Base-by-base conservation (phyloP, 2,888 invertebrate genomes). In the Junonia oenone region DNA sequence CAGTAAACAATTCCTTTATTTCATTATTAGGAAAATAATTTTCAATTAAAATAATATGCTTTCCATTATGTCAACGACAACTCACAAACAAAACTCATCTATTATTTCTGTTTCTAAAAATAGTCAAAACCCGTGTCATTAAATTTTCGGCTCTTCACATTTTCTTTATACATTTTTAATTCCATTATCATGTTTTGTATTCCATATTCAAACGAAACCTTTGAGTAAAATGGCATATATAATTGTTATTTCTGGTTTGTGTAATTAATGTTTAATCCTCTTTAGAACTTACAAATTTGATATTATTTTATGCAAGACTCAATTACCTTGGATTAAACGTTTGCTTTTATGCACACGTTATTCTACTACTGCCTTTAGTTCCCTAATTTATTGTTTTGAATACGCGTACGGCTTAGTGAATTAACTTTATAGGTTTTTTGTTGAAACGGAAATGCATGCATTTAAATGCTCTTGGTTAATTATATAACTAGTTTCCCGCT, bases 331-430 rank as follows among this genome's bases (percentile, higher is more conserved):
- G 51, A 35, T 45, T 52, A 45, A 51, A 26, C 15, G 33, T 26
- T 22, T 22, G 27, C 45, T 45, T 45, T 52, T 45, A 52, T 52
- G 51, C 9, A 45, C 26, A 45, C 35, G 17, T 45, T 26, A 17
- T 14, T 29, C 14, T 35, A 11, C 26, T n/a, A 46, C 46, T 29
- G 17, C 4, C 19, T 38, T 46, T 6, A 46, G 52, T 38, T 27
- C 13, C 29, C 38, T 46, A 46, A 46, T 53, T 46, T 53, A 27
- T 31, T 27, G 45, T 37, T 52, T 52, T 52, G 45, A 52, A 45
- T 52, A 37, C 45, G 17, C 26, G 27, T 52, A 37, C 50, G 31
- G 38, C n/a, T 52, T 52, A 46, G 26, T 5, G 35, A 27, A 17
- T 17, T 40, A n/a, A 11, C 14, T 51, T 51, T 51, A 11, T 35